Percentiles rank a stretch among this genome's conserved stretches.
These are phyloP conservation scores for Syndactyla subalaris DNA, from an alignment of 2,797 vertebrate genomes.

Conservation along the genomic window DNA sequence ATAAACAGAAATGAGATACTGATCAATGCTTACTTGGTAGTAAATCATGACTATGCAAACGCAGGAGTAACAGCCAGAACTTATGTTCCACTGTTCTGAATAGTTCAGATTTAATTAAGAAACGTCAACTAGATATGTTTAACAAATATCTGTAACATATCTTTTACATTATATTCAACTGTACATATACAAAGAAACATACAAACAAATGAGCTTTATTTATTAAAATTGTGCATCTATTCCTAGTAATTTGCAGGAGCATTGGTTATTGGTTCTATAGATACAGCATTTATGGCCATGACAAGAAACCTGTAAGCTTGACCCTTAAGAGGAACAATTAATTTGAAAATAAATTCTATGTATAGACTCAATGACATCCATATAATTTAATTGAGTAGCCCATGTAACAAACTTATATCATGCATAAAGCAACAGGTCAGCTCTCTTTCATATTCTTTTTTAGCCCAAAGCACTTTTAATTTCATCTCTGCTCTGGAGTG, in stretches of 20 bases:
- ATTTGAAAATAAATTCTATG: not conserved
- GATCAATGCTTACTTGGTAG: not conserved
- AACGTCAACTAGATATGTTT: not conserved
- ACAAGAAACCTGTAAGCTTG: not conserved
- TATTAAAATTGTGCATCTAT: not conserved
- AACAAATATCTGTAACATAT: not conserved
- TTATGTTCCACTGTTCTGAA: conserved; percentile 13
- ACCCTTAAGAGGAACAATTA: not conserved
- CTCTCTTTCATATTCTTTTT: not conserved
- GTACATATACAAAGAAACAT: not conserved
- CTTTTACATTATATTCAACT: not conserved
- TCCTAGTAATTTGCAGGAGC: not conserved
- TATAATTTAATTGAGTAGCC: not conserved
- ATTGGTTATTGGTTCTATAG: not conserved
- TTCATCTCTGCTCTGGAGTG: not conserved
- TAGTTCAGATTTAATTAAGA: not conserved
- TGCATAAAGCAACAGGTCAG: not conserved
- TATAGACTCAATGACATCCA: not conserved
- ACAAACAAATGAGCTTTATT: not conserved
- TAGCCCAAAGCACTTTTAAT: not conserved
- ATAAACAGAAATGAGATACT: not conserved
- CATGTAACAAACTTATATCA: not conserved
- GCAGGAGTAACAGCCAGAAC: not conserved
- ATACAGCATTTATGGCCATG: not conserved
- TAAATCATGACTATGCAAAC: not conserved